Base-by-base conservation (phyloP, 2,113 vertebrate genomes). In the Apistogramma diplotaenia region DNA sequence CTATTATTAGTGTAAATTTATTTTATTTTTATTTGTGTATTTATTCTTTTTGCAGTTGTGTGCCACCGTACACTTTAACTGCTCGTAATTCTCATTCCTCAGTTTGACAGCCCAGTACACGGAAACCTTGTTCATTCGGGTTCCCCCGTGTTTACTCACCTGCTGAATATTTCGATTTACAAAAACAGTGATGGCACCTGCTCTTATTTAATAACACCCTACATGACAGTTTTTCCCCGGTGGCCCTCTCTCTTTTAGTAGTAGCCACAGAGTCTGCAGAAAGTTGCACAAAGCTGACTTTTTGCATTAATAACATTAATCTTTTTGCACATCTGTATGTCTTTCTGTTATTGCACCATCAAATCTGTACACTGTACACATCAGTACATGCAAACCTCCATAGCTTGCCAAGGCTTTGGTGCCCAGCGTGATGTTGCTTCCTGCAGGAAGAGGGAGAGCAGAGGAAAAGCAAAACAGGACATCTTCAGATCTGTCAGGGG, bases 391-490 rank as follows among this genome's bases (percentile, higher is more conserved):
- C 35, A 49, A 62, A 23, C 33, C 72, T 62, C 56, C 67, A 2
- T 23, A 13, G 70, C 78, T 89, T 43, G 57, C 89, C 57, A 29
- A 81, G 59, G 75, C 87, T 91, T 88, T 84, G 80, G 85, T 87
- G 88, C 93, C 89, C 92, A 94, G 94, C 91, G 33, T 94, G 92
- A 89, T 91, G 90, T 88, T 87, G 91, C 88, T 95, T 94, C 93
- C 95, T 96, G 92, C 95, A 95, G 95, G 95, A 96, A 95, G 93
- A 94, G 93, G 92, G 74, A 84, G 93, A 92, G 89, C 85, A 89
- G 89, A 86, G 89, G 86, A 83, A 89, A 94, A 95, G 95, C 93
- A 96, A 96, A 95, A 96, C 92, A 96, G 95, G 95, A 94, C 94
- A 94, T 92, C 94, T 91, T n/a, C 91, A 88, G 94, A 96, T 19